Base-by-base conservation (phyloP, 2,797 vertebrate species). In the Choloepus didactylus region DNA sequence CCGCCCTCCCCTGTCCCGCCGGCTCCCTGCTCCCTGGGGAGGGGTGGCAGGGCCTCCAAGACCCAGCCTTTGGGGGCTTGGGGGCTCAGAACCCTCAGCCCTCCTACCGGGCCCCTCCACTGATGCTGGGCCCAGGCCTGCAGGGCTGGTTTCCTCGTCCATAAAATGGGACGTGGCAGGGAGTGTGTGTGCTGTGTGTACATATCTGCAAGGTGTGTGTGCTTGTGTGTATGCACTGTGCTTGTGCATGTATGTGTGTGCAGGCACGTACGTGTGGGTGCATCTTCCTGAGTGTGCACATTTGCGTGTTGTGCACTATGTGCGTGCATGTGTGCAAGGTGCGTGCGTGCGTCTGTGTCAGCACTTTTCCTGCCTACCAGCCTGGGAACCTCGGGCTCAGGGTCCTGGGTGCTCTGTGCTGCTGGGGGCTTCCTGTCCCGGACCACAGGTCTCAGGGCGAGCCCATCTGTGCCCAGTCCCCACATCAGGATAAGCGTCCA, bases 91-190 rank as follows among this genome's bases (percentile, higher is more conserved):
- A 46, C 41, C n/a, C 51, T 70, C 0, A 3, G n/a, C 46, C 76
- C 35, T 38, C 56, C 35, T 16, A 23, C 54, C 1, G 56, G 25
- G 51, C 31, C 19, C 5, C 2, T 2, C 59, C 18, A 0, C 0
- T 19, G 38, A 2, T 35, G n/a, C 69, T 5, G 73, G 41, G 16
- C 31, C 29, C 16, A 56, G 54, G 60, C 60, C 5, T 9, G 5
- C 1, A 25, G 60, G 23, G 75, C 27, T 16, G n/a, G 1, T 76
- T 59, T 49, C 41, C 59, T 69, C 66, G 3, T 27, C 62, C 46
- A 16, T 3, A 16, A 6, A 7, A 0, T 0, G 19, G 54, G 38
- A 31, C 9, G 15, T 29, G 38, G 1, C 9, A 49, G 64, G 31
- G 18, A 6, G 2, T 19, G 41, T 44, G 41, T 44, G 41, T 44